Evolutionary conservation across 2,797 vertebrate species (phyloP), one percentile per base, ranked within the genome.

Genomic region (Falco novaeseelandiae): DNA sequence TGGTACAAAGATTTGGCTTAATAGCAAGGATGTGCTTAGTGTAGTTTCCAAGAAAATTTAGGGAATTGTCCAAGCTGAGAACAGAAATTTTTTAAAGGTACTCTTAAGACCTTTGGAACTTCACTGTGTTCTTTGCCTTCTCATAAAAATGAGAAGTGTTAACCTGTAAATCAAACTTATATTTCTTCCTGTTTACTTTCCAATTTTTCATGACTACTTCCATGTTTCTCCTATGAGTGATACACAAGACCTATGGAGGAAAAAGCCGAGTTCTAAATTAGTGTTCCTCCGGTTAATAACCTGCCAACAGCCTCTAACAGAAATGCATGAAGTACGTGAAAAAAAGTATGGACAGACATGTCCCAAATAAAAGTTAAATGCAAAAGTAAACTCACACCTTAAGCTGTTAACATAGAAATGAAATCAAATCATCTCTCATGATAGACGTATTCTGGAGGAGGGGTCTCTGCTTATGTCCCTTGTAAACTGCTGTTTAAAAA

Each of bases 401-500:
- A 25, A 83, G 42, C 29, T 63, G 36, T 32, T 40, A 57, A 20
- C 18, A 44, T 2, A 40, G 19, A 71, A 91, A 49, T 69, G 7
- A 57, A 92, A 94, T 92, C 76, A 79, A 94, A 93, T 73, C 80
- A 87, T 89, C 57, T 90, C 77, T 84, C 58, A 63, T 29, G 90
- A 76, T 9, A 90, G 71, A 93, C 25, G 23, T 42, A 36, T 78
- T 86, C 57, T 85, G 73, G 40, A 90, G 81, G 29, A 63, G 67
- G 34, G 40, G 62, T 96, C 32, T 52, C 10, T 46, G 23, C 32
- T 30, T 9, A 27, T 14, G 49, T 32, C 49, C 66, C 36, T 94
- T 87, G 76, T 86, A 94, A 89, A 73, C 1, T 26, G 36, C 73
- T 91, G 46, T 83, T 96, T 80, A 90, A 90, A 97, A 94, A 74